Base-by-base conservation (phyloP, 2,797 vertebrate species). In the Leptatherina wallacei region DNA sequence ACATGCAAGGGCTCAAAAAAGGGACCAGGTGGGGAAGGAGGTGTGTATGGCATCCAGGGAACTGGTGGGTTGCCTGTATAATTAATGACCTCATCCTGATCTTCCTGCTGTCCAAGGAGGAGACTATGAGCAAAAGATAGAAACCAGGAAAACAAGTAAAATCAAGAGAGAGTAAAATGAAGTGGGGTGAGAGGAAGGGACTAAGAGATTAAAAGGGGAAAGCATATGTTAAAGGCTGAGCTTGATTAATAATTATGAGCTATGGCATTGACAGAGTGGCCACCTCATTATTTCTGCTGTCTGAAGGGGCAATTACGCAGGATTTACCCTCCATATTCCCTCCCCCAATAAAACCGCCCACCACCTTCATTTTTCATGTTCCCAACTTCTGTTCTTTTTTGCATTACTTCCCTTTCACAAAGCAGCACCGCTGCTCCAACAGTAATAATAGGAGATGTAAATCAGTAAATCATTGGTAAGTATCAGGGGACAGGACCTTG, bases 31-130 rank as follows among this genome's bases (percentile, higher is more conserved):
- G 83, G 80, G 64, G 51, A 71, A 77, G 61, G 70, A 75, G 64
- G 65, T 57, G 75, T 40, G 71, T 49, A 70, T 24, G 60, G 75
- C 65, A 75, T 80, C 80, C 77, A 78, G 74, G 56, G 73, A 71
- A 59, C 57, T 65, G 71, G 77, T 80, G 84, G 73, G 62, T 90
- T 49, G n/a, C 47, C 9, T 49, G 69, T 89, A 89, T 93, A 89
- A 93, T 92, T 92, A 89, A 92, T 92, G 87, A 89, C 83, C 87
- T 89, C 82, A 84, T 84, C 81, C 77, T 76, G 82, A 59, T 82
- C 51, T 76, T 85, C 84, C 90, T 81, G 89, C 89, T 92, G 88
- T 83, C 77, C 38, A 20, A 29, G 51, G 58, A 75, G 51, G 51
- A 83, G 78, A 78, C 62, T 6, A 27, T 27, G n/a, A 30, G 27